These are phyloP conservation scores for Leuciscus idus DNA, from an alignment of 2,113 vertebrate species.

Conservation along the genomic window DNA sequence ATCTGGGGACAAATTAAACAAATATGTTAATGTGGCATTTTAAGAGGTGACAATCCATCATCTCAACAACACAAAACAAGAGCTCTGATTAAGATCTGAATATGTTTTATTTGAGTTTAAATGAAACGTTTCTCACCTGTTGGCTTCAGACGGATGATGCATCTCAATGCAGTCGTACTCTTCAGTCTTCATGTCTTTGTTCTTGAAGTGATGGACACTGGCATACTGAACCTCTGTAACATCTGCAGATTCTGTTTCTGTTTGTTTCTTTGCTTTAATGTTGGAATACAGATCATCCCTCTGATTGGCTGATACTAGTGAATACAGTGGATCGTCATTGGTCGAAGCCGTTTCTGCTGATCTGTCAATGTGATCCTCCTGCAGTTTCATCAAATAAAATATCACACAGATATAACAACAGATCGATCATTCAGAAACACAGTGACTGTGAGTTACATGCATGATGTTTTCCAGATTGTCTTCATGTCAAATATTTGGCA, in stretches of 20 bases:
- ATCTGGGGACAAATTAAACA: background rate
- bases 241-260: background rate
- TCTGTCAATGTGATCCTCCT: too few relatives aligned
- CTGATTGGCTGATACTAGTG: too few relatives aligned
- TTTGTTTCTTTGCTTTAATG: background rate
- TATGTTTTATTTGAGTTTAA: background rate
- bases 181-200: background rate
- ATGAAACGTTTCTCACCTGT: background rate
- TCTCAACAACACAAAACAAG: background rate
- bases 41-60: background rate
- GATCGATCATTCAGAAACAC: too few relatives aligned
- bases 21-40: background rate
- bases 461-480: too few relatives aligned
- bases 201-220: constrained; percentile 2
- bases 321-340: too few relatives aligned
- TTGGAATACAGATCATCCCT: background rate
- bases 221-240: background rate
- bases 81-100: background rate
- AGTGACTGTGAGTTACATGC: too few relatives aligned
- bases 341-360: too few relatives aligned
- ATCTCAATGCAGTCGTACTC: background rate
- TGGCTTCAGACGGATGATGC: background rate
- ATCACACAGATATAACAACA: too few relatives aligned
- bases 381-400: too few relatives aligned
- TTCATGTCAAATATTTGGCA: too few relatives aligned